A percentile compares a stretch with the other conserved stretches of the same genome.
Conservation (phyloP, 2,888 invertebrate genomes). For the Idaea aversata region DNA sequence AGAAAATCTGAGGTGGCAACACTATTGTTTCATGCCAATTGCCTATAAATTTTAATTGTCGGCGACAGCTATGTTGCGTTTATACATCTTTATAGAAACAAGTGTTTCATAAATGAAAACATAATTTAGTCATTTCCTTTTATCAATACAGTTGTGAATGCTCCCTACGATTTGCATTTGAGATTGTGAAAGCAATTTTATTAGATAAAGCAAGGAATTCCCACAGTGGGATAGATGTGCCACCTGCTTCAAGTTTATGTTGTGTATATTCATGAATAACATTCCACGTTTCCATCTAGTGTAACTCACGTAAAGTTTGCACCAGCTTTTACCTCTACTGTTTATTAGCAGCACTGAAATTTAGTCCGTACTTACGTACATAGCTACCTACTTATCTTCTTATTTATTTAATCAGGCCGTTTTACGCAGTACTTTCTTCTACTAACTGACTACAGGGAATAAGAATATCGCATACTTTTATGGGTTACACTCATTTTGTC, state of each 20-base stretch:
- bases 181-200: constrained; percentile 26
- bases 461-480: constrained; percentile 39
- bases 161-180: constrained; percentile 21
- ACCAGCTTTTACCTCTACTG: constrained; percentile 19
- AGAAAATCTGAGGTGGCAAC: not conserved
- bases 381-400: not conserved
- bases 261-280: constrained; percentile 35
- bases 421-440: constrained; percentile 2
- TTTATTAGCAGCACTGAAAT: constrained; percentile 29
- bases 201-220: constrained; percentile 22
- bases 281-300: constrained; percentile 35
- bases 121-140: not conserved
- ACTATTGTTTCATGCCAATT: not conserved
- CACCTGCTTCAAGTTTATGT: constrained; percentile 46
- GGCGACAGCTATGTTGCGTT: not conserved
- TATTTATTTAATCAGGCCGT: not conserved
- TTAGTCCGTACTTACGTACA: constrained; percentile 1
- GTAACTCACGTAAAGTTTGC: constrained; percentile 30
- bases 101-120: not conserved
- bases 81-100: not conserved
- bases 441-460: constrained; percentile 20
- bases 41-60: not conserved
- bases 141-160: constrained; percentile 5
- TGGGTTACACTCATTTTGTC: constrained; percentile 38
- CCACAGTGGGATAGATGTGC: constrained; percentile 31